Percentiles rank a stretch among this genome's conserved stretches.
Conservation (phyloP, 2,888 invertebrate genomes). For the Acanthosepion pharaonis region DNA sequence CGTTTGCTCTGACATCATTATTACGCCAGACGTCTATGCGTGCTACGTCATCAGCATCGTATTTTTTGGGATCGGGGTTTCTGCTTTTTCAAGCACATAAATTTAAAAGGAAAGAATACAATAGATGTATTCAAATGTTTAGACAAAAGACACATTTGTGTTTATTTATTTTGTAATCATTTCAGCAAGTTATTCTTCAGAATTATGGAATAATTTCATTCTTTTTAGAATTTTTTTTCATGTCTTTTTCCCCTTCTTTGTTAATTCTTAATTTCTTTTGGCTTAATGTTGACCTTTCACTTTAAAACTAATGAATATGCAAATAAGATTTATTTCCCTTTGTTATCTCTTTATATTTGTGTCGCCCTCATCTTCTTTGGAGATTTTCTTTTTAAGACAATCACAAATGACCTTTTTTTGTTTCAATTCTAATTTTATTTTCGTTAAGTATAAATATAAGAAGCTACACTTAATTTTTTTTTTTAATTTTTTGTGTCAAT, state of each 20-base stretch:
- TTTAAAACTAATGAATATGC: neutral
- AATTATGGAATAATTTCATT: neutral
- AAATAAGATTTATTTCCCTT: neutral
- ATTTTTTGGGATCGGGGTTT: neutral
- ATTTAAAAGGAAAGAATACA: neutral
- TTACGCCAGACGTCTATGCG: neutral
- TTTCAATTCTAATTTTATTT: conserved; percentile 5
- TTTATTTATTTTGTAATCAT: neutral
- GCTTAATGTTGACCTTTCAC: neutral
- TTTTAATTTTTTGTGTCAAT: neutral
- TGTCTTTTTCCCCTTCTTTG: neutral
- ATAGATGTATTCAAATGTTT: neutral
- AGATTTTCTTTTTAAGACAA: neutral
- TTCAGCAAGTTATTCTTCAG: neutral
- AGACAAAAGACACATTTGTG: neutral
- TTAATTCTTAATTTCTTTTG: neutral
- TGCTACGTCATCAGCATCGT: neutral
- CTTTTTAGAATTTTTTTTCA: neutral
- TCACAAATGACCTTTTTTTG: neutral
- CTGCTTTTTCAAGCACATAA: conserved; percentile 21
- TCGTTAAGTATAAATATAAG: neutral
- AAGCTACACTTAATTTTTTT: neutral
- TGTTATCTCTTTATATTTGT: neutral
- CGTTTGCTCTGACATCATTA: neutral
- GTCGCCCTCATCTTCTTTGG: neutral